Base-by-base conservation (phyloP, 35 echinoderm and acorn worm genomes). In the Apostichopus japonicus region DNA sequence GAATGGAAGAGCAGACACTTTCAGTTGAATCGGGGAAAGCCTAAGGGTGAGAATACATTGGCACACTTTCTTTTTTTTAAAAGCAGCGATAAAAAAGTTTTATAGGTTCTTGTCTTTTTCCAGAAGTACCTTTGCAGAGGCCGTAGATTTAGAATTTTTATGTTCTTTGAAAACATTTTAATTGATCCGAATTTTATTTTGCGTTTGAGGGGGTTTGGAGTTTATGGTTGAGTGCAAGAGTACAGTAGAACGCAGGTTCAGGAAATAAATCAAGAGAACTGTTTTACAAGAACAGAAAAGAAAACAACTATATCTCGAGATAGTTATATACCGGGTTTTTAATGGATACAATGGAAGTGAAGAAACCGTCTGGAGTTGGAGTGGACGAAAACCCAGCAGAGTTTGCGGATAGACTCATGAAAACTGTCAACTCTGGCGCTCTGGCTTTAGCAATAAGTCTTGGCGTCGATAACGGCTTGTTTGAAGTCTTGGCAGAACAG, bases 341-440 rank as follows among this genome's bases (percentile, higher is more conserved):
- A 75, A 75, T 75, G n/a, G 71, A 14, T 44, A 44, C 33, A 72
- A 89, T 89, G 86, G 86, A 89, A 9, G 67, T 11, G 33, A 89
- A 89, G 63, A 89, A 84, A 23, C 21, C 25, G 4, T 72, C 56
- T 24, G 86, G 86, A 73, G 86, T 72, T 89, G n/a, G 86, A 16
- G 6, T 92, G 53, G 91, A 90, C 10, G 96, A 97, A 84, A 84
- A 25, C 23, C 93, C 96, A 5, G 67, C 77, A 15, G 93, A 97
- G 78, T 97, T 97, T 87, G 96, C 96, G 44, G 86, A 97, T 56
- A 55, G 96, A 55, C 91, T 97, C 67, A 97, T 97, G 96, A 95
- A 95, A 79, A 97, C 92, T 6, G 72, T 97, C 19, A 95, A 93
- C 11, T 92, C 96, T 8, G 93, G 93, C n/a, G 87, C 93, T 0